Evolutionary conservation across 2,888 invertebrate species (phyloP).

Genomic region (Altica lythri): DNA sequence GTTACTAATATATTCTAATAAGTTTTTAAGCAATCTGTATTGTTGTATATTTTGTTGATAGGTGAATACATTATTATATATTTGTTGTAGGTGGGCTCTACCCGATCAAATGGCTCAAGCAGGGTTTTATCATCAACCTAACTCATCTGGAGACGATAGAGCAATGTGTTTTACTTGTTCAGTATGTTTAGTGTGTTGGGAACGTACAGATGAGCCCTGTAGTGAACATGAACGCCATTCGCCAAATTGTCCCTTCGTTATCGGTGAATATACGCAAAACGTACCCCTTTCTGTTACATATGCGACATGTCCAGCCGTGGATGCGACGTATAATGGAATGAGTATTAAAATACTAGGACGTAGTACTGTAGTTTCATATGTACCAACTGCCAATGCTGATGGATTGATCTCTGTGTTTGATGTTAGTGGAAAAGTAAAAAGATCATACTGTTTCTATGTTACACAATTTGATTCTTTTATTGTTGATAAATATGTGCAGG

Average conservation of each 20-base stretch:
- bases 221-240: conserved; percentile 95
- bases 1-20: too few species aligned
- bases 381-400: conserved; percentile 63
- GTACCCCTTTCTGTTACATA: conserved; percentile 86
- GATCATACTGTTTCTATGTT: conserved; percentile 65
- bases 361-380: conserved; percentile 55
- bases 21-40: too few species aligned
- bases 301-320: conserved; percentile 77
- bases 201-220: conserved; percentile 96
- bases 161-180: conserved; percentile 96
- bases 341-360: conserved; percentile 46
- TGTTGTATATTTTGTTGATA: background rate
- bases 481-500: conserved; percentile 55
- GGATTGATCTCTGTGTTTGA: conserved; percentile 83
- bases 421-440: conserved; percentile 76
- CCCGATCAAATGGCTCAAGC: conserved; percentile 97
- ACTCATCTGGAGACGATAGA: conserved; percentile 86
- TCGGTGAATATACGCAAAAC: conserved; percentile 94
- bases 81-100: conserved; percentile 78
- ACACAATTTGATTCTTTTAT: conserved; percentile 57
- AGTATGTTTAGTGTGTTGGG: conserved; percentile 95
- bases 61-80: too few species aligned
- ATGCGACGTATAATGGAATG: conserved; percentile 51
- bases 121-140: conserved; percentile 94
- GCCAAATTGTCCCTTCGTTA: conserved; percentile 90